phyloP scores from a whole-genome alignment of 2,113 vertebrate species.

The Phalacrocorax pelagicus region DNA sequence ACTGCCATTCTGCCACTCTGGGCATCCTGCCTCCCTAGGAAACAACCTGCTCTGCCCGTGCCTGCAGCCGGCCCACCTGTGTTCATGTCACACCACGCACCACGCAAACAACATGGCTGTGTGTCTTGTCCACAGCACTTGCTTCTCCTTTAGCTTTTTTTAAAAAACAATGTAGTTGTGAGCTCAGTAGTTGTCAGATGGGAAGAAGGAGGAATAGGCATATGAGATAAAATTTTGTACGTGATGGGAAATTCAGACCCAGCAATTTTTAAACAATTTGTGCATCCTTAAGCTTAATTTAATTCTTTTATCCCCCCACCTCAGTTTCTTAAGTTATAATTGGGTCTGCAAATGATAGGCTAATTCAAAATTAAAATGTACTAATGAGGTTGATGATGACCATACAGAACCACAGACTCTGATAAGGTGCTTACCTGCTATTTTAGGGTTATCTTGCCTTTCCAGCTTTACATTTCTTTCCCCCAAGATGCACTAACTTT shows the following conservation, averaged over 20 bases:
- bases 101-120: background rate
- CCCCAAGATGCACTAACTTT: background rate
- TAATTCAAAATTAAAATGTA: constrained; percentile 68
- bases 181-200: background rate
- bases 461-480: constrained; percentile 8
- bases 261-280: background rate
- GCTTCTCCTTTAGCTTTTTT: background rate
- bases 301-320: background rate
- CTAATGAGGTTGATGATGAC: constrained; percentile 47
- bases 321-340: constrained; percentile 23
- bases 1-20: background rate
- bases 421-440: constrained; percentile 42
- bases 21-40: background rate
- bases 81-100: background rate
- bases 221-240: background rate
- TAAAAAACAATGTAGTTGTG: background rate
- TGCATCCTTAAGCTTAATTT: background rate
- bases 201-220: background rate
- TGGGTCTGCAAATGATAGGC: constrained; percentile 17
- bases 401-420: background rate
- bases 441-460: constrained; percentile 50
- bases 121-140: background rate
- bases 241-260: background rate
- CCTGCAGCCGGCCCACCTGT: background rate
- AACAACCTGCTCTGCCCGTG: background rate